A percentile compares a stretch with the other conserved stretches of the same genome.
Conservation (phyloP, 1,140 invertebrate genomes). For the Drosophila cardini region DNA sequence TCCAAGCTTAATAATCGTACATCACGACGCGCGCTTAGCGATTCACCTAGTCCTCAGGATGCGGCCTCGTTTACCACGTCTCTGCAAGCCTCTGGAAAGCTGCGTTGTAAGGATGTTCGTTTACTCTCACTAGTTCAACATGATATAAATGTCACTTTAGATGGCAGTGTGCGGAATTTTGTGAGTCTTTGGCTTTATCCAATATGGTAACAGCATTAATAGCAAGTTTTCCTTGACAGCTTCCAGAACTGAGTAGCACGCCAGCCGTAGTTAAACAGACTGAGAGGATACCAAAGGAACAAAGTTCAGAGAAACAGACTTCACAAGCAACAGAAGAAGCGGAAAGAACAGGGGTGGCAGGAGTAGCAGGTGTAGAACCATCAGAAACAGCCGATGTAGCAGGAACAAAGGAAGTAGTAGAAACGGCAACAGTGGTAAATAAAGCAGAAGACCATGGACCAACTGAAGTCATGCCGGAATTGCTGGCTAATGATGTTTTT, state of each 20-base stretch:
- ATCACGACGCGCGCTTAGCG: background rate
- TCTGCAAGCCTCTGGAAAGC: background rate
- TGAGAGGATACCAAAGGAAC: background rate
- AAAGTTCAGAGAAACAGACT: background rate
- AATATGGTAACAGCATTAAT: background rate
- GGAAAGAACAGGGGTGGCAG: too few relatives aligned
- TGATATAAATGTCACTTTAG: background rate
- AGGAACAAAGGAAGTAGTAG: too few relatives aligned
- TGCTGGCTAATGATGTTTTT: background rate
- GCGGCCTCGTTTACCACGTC: background rate
- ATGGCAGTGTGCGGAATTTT: background rate
- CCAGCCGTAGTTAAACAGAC: slow-evolving; percentile 14
- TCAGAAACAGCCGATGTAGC: too few relatives aligned
- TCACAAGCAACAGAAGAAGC: background rate
- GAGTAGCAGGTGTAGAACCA: too few relatives aligned
- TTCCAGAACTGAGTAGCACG: slow-evolving; percentile 49
- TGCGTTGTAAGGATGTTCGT: background rate
- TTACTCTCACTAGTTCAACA: background rate
- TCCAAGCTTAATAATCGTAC: background rate
- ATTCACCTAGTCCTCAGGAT: background rate
- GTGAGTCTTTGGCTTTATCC: background rate
- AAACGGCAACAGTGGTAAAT: background rate
- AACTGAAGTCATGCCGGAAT: background rate
- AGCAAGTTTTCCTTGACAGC: slow-evolving; percentile 14
- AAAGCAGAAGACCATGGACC: background rate